Evolutionary conservation across 1,140 invertebrate genomes (phyloP), one percentile per base, ranked within the genome.

Genomic region (Sminthurides bifidus): DNA sequence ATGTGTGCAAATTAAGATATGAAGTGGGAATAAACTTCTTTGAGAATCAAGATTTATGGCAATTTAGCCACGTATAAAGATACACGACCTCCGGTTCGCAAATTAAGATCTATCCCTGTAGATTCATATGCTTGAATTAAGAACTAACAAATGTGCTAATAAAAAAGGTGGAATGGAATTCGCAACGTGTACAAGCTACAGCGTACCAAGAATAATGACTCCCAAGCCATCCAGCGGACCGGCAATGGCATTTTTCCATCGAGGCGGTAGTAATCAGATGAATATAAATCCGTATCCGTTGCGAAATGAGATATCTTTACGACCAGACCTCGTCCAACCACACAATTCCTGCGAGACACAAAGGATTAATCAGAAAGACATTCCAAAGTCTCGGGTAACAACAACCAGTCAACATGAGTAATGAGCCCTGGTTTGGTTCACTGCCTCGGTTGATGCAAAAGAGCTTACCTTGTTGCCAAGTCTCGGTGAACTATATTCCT

Each of bases 251-350:
- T 79, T 29, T 81, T 78, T 1, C 83, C 87, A 65, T 88, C 86
- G 5, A 87, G 80, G 66, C 83, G 81, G 69, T 83, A 86, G 71
- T 92, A 92, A 70, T 92, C 87, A 30, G 78, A 76, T 17, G 81
- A 76, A 70, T 91, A 92, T n/a, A 84, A 68, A 72, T 87, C 84
- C 66, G 87, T 85, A 72, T 87, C 86, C 33, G 88, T 89, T 19
- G 87, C 87, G 71, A 92, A 90, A 71, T 92, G 88, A 48, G 86
- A 88, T 62, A 92, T 90, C 75, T 92, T 92, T 55, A 92, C 81
- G 59, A 84, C 80, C 69, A 85, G 88, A 50, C 80, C 80, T 67
- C 85, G 83, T 40, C 87, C 87, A 41, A 92, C 81, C 24, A 93
- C 72, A 68, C 85, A 88, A 70, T 93, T 92, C 64, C 89, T 84